phyloP scores from a whole-genome alignment of 2,113 vertebrate genomes.

The Nibea coibor region DNA sequence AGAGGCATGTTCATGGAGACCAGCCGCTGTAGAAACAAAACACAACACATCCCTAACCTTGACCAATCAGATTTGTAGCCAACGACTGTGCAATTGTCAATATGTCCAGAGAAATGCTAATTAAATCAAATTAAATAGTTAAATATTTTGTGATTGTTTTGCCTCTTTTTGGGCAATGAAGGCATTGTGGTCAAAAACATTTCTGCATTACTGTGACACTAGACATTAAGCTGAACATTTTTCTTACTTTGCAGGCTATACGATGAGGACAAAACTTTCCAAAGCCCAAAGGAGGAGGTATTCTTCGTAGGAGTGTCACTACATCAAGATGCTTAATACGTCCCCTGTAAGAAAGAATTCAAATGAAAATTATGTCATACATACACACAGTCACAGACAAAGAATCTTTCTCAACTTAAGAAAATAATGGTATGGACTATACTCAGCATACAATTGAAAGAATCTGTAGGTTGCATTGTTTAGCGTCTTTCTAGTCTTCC shows the following conservation, averaged over 20 bases:
- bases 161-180: too few species aligned
- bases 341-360: constrained; percentile 80
- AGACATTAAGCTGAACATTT: neutral
- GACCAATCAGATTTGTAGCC: too few species aligned
- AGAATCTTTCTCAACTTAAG: neutral
- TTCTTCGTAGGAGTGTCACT: constrained; percentile 92
- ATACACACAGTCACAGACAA: neutral
- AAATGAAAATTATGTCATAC: neutral
- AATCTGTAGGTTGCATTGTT: too few species aligned
- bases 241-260: constrained; percentile 91
- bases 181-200: too few species aligned
- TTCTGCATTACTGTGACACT: neutral
- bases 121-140: too few species aligned
- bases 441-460: too few species aligned
- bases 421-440: too few species aligned
- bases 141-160: too few species aligned
- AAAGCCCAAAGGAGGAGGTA: constrained; percentile 94
- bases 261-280: constrained; percentile 96
- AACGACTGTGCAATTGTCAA: too few species aligned
- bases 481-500: too few species aligned
- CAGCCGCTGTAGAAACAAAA: constrained; percentile 83
- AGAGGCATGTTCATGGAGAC: constrained; percentile 98
- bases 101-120: too few species aligned
- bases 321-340: constrained; percentile 96
- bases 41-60: neutral